A percentile compares a stretch with the other conserved stretches of the same genome.
Evolutionary conservation across 2,888 invertebrate genomes (phyloP).

Genomic region (Enchytraeus crypticus): DNA sequence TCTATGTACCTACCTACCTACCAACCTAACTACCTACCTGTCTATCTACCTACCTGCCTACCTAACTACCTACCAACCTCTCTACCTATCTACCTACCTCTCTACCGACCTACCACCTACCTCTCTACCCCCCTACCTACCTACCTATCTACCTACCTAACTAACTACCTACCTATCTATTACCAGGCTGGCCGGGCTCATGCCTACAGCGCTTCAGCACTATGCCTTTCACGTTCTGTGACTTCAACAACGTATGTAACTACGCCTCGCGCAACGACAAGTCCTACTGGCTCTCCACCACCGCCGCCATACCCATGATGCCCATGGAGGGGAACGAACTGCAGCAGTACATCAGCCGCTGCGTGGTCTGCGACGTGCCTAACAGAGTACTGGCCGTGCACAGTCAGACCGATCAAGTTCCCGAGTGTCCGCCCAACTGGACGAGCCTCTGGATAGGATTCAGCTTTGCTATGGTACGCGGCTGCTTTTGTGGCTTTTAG

Average conservation of each 20-base stretch:
- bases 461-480: constrained; percentile 89
- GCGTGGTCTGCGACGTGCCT: constrained; percentile 85
- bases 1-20: too few species aligned
- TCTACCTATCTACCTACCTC: too few species aligned
- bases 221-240: constrained; percentile 96
- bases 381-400: constrained; percentile 87
- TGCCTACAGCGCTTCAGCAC: constrained; percentile 84
- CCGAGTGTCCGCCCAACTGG: constrained; percentile 86
- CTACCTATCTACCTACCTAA: too few species aligned
- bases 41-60: too few species aligned
- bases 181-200: constrained; percentile 64
- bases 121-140: too few species aligned
- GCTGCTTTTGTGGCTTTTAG: background rate
- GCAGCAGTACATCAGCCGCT: constrained; percentile 66
- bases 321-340: constrained; percentile 60
- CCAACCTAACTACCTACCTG: too few species aligned
- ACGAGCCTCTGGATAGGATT: constrained; percentile 89
- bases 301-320: constrained; percentile 81
- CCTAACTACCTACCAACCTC: too few species aligned
- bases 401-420: constrained; percentile 73
- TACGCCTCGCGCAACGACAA: constrained; percentile 92
- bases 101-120: too few species aligned
- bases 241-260: constrained; percentile 83
- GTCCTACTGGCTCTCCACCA: constrained; percentile 93
- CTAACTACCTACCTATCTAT: too few species aligned